Conservation (phyloP, 1,140 invertebrate species). For the Streblospio benedicti region DNA sequence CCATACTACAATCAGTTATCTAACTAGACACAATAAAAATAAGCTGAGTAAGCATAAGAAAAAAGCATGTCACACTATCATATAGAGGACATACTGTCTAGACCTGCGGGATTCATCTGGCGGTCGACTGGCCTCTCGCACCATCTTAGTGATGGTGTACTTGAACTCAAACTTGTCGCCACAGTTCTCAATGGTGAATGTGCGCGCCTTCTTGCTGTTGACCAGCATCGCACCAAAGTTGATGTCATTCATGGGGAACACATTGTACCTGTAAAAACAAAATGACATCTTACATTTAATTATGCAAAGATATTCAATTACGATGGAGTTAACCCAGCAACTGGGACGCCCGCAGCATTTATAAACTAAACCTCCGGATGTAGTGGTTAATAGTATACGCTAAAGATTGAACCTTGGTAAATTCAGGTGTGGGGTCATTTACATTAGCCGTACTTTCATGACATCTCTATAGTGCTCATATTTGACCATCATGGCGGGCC, state of each 20-base stretch:
- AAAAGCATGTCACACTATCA: background rate
- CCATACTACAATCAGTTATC: too few relatives aligned
- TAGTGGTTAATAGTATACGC: too few relatives aligned
- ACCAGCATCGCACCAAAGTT: conserved; percentile 46
- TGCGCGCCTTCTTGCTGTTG: conserved; percentile 40
- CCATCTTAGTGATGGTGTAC: conserved; percentile 36
- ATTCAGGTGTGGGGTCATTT: too few relatives aligned
- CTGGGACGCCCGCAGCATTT: too few relatives aligned
- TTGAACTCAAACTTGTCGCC: conserved; percentile 46
- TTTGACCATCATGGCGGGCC: too few relatives aligned
- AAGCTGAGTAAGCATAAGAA: too few relatives aligned
- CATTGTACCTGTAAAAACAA: conserved; percentile 34
- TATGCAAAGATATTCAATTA: background rate
- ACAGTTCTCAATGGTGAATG: conserved; percentile 46
- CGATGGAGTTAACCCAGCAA: too few relatives aligned
- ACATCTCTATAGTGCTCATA: too few relatives aligned
- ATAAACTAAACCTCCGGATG: too few relatives aligned
- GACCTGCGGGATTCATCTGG: background rate
- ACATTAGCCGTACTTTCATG: too few relatives aligned
- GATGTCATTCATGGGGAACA: conserved; percentile 41
- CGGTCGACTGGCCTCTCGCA: background rate
- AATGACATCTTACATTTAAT: background rate
- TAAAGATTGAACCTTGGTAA: too few relatives aligned
- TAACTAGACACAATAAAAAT: too few relatives aligned
- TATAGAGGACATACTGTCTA: conserved; percentile 8